Evolutionary conservation across 2,113 vertebrate species (phyloP), one percentile per base, ranked within the genome.

Genomic region (Acrocephalus arundinaceus): DNA sequence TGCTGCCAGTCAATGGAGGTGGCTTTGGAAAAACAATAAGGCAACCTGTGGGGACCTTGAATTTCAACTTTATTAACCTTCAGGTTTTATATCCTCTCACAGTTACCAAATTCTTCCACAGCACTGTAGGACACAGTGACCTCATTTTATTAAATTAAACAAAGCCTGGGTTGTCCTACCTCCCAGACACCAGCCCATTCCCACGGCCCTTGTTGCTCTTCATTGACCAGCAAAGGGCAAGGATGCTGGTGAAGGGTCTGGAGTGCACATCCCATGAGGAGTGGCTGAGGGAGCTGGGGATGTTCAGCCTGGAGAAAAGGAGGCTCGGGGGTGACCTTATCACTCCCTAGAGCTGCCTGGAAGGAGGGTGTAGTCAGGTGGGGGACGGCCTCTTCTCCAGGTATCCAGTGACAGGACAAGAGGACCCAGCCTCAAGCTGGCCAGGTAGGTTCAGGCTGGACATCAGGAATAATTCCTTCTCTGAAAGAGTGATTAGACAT

Each of bases 1-100:
- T 3, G 0, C 37, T 10, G 27, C 9, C 4, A 20, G 15, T 37
- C 58, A 30, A 10, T 3, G 5, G 35, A 35, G 20, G 0, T 16
- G 35, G 9, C 59, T 84, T n/a, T 58, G 58, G 30, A 57, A 73
- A 54, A 74, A 41, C 5, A 27, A 3, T 17, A 62, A 37, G 5
- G 37, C 30, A 89, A 22, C 11, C 2, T 2, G 8, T 7, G 7
- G 6, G 30, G 11, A 11, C 15, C 20, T 46, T 57, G 41, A 65
- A 54, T 39, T 73, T 65, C 46, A 35, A 4, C 31, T 76, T 86
- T 41, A 84, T 77, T 55, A 67, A 63, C 48, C 11, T 39, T 51
- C 46, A 30, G 10, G 35, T 14, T 45, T 85, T 58, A 43, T 6
- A 48, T 7, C 37, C 33, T 77, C 35, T n/a, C 3, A 3, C 3